These are phyloP conservation scores for Andricus quercusramuli DNA, from an alignment of 2,888 invertebrate genomes.

Conservation along the genomic window DNA sequence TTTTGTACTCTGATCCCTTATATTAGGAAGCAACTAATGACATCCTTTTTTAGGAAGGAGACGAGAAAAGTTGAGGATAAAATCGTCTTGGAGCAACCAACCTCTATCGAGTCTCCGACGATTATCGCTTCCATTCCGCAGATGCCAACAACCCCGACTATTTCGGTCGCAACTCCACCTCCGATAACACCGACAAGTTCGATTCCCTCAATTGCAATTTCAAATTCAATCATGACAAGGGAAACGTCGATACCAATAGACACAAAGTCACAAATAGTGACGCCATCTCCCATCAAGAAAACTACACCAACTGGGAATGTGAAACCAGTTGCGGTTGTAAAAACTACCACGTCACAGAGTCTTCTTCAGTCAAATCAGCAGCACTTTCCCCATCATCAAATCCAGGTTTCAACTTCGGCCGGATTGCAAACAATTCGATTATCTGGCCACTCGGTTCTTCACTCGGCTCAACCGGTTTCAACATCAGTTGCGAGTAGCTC, in stretches of 20 bases:
- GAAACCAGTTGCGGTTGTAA: conserved; percentile 74
- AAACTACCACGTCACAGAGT: conserved; percentile 72
- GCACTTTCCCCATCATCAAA: conserved; percentile 76
- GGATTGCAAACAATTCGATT: conserved; percentile 81
- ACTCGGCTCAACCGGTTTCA: conserved; percentile 76
- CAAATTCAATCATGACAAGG: conserved; percentile 78
- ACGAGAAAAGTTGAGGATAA: conserved; percentile 67
- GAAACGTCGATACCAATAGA: conserved; percentile 58
- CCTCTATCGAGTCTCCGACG: conserved; percentile 59
- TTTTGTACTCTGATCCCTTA: no score
- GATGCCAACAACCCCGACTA: conserved; percentile 58
- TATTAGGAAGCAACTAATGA: background rate
- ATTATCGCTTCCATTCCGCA: conserved; percentile 57
- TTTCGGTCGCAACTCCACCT: conserved; percentile 47
- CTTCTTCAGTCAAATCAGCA: conserved; percentile 76
- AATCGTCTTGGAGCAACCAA: conserved; percentile 56
- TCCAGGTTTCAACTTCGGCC: conserved; percentile 77
- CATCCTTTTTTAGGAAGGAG: conserved; percentile 61
- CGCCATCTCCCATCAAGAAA: conserved; percentile 68
- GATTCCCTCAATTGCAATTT: conserved; percentile 76
- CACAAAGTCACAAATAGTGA: conserved; percentile 49
- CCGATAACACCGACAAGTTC: conserved; percentile 69
- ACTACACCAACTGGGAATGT: conserved; percentile 62
- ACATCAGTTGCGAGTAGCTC: conserved; percentile 70
- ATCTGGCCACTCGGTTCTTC: conserved; percentile 78